Conservation (phyloP, 2,113 vertebrate species). For the Aspidoscelis tigris region DNA sequence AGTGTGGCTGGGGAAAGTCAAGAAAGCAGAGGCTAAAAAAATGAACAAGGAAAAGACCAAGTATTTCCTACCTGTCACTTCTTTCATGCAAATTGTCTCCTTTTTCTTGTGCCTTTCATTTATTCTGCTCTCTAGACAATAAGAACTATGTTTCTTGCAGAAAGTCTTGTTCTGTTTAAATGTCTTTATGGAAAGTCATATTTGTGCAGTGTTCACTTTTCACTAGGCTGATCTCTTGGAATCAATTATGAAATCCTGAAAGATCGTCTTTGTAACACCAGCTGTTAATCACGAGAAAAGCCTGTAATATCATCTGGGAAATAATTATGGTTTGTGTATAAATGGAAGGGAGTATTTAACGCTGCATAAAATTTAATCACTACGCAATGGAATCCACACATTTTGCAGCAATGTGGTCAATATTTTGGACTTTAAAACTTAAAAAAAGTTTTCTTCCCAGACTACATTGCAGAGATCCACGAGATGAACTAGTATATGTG, state of each 20-base stretch:
- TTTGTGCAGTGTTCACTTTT: conserved; percentile 30
- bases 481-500: background rate
- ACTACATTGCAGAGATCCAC: background rate
- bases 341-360: background rate
- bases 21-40: too few species aligned
- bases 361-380: background rate
- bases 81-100: background rate
- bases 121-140: background rate
- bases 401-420: background rate
- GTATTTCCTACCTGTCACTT: background rate
- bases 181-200: background rate
- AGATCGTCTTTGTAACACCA: conserved; percentile 18
- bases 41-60: background rate
- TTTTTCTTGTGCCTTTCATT: background rate
- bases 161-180: background rate
- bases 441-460: background rate
- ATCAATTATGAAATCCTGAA: conserved; percentile 53
- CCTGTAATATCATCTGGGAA: conserved; percentile 10
- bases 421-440: background rate
- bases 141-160: background rate
- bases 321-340: fast-evolving
- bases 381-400: background rate
- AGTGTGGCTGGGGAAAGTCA: too few species aligned
- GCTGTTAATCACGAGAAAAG: background rate
- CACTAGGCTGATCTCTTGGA: conserved; percentile 34